These are phyloP conservation scores for Craterocephalus amniculus DNA, from an alignment of 2,797 vertebrate genomes.

Conservation along the genomic window DNA sequence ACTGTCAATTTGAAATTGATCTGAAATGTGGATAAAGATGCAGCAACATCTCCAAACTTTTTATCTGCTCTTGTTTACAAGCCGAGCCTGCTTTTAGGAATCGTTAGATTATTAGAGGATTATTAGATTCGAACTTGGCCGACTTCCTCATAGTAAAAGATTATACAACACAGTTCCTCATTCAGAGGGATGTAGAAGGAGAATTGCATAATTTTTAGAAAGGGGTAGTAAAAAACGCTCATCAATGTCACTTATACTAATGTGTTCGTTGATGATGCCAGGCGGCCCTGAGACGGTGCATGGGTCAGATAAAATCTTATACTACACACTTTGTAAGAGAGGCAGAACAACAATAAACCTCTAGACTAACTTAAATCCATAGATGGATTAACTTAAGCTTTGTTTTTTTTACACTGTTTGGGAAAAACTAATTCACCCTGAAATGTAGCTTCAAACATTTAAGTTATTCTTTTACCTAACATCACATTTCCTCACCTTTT, in stretches of 20 bases:
- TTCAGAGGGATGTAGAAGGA: not conserved
- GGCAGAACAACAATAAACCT: not conserved
- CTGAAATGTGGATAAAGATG: not conserved
- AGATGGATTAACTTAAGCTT: not conserved
- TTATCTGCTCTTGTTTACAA: not conserved
- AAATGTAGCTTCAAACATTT: too few relatives aligned
- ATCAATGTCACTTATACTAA: not conserved
- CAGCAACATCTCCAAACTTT: not conserved
- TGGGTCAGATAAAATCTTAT: slow-evolving; percentile 1
- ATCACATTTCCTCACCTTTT: too few relatives aligned
- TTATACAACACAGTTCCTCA: not conserved
- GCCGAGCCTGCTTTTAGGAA: not conserved
- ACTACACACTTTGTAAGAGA: not conserved
- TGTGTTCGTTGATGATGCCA: not conserved
- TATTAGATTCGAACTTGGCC: not conserved
- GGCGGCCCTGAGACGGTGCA: not conserved
- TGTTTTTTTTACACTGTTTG: not conserved
- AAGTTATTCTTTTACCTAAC: too few relatives aligned
- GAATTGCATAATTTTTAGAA: not conserved
- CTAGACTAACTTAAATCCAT: too few relatives aligned
- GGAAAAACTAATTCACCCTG: too few relatives aligned
- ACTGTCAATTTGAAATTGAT: not conserved
- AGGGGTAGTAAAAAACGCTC: not conserved
- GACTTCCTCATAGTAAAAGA: not conserved
- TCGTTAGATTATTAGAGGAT: not conserved